Evolutionary conservation across 2,888 invertebrate species (phyloP), one percentile per base, ranked within the genome.

Genomic region (Ctenicera cuprea): DNA sequence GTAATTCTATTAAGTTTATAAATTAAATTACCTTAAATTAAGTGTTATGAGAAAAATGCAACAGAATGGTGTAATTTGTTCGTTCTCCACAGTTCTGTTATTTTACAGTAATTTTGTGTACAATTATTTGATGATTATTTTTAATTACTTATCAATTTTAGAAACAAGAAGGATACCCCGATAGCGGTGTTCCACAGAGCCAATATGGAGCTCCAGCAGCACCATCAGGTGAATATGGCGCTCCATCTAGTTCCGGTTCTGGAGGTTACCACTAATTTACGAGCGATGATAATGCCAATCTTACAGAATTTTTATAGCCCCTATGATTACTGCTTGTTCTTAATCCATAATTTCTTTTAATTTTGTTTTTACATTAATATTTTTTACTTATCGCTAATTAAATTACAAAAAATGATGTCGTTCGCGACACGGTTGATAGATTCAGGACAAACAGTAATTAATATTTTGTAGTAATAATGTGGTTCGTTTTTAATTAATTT

Each of bases 181-280:
- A 84, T 33, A 85, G 86, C 73, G 86, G 86, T 18, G 84, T 86
- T 11, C 87, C 87, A 3, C 84, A 86, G 64, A 88, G 86, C 79
- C 87, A 87, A 77, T 90, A 90, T 80, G 90, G 90, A 41, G 87
- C 89, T 33, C 89, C 90, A 38, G 78, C 82, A 14, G 83, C 83
- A 12, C 85, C 86, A 41, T 86, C 88, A 33, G 90, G 90, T 77
- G 89, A 90, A 83, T 92, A 92, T 84, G 92, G 92, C 48, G 90
- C 91, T 41, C 91, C 91, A 68, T 89, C 43, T 1, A 14, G 59
- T 62, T 26, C 43, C 16, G 62, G 62, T 16, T 37, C 33, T 30
- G 59, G 59, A 12, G 45, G 62, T 14, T 62, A 62, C 45, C 45
- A 62, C 26, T 62, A 26, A 22, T 11, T 12, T 30, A 9, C 52